Conservation (phyloP, 2,113 vertebrate species). For the Conger conger region DNA sequence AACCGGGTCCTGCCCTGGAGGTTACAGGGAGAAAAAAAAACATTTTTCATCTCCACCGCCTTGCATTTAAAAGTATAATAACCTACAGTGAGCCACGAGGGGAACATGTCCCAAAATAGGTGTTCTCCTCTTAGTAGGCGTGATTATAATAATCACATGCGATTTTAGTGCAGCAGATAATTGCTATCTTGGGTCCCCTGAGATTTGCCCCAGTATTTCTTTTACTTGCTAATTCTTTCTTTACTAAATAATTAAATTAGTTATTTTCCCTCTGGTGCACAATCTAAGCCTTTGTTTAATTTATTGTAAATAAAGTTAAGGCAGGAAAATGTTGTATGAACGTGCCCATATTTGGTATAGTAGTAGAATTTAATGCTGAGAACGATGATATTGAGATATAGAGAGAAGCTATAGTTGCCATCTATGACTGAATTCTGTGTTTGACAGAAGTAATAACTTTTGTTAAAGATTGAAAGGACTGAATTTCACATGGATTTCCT, state of each 20-base stretch:
- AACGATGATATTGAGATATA: not conserved
- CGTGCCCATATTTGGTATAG: not conserved
- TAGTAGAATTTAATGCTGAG: not conserved
- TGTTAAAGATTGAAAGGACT: not conserved
- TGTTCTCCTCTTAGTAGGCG: conserved; percentile 7
- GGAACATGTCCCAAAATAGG: conserved; percentile 17
- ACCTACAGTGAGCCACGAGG: conserved; percentile 9
- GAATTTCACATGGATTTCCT: no score
- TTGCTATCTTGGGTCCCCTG: not conserved
- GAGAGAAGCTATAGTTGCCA: not conserved
- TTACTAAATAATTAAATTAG: conserved; percentile 10
- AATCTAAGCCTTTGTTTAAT: conserved; percentile 7
- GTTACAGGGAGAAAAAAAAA: no score
- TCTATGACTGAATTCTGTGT: not conserved
- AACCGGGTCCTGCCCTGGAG: not conserved
- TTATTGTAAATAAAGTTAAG: conserved; percentile 17
- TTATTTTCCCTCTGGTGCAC: not conserved
- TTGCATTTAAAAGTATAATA: conserved; percentile 12
- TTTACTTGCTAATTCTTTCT: conserved; percentile 10
- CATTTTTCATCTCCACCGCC: not conserved
- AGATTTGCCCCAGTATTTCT: not conserved
- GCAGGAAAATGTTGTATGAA: not conserved
- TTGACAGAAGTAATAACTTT: not conserved
- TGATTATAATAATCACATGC: conserved; percentile 21
- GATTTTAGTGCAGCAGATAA: conserved; percentile 7